Evolutionary conservation across 2,888 invertebrate species (phyloP).

Genomic region (Punctoribates punctum): DNA sequence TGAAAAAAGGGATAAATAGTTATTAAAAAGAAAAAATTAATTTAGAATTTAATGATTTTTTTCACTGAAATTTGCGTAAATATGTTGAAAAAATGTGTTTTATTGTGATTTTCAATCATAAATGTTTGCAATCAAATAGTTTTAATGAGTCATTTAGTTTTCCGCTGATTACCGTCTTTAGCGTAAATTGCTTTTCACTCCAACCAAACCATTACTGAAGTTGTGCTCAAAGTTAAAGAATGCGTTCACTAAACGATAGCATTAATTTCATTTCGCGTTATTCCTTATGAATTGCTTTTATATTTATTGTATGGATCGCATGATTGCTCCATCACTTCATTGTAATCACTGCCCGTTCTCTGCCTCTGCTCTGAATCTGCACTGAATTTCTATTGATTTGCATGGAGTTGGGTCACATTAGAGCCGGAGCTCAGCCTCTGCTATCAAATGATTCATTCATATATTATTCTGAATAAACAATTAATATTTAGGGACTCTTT

Average conservation of each 20-base stretch:
- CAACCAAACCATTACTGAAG: not conserved
- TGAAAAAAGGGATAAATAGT: not conserved
- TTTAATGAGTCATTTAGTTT: conserved; percentile 37
- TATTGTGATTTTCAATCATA: not conserved
- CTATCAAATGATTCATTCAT: conserved; percentile 20
- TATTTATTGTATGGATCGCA: conserved; percentile 19
- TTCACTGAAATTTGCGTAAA: not conserved
- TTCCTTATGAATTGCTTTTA: conserved; percentile 31
- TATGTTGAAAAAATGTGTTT: not conserved
- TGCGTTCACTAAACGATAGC: conserved; percentile 35
- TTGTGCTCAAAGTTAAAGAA: conserved; percentile 19
- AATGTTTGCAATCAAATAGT: conserved; percentile 22
- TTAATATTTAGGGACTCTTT: conserved; percentile 15
- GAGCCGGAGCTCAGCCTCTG: conserved; percentile 3
- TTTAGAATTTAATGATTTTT: not conserved
- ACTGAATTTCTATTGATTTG: conserved; percentile 11
- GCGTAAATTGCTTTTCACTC: not conserved
- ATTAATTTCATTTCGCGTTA: conserved; percentile 27
- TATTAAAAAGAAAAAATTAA: not conserved
- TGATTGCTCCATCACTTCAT: conserved; percentile 32
- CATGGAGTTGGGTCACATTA: conserved; percentile 35
- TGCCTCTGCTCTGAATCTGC: not conserved
- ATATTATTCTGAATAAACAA: conserved; percentile 22
- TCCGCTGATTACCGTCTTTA: conserved; percentile 25
- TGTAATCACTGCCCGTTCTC: conserved; percentile 9